Percentiles rank a stretch among this genome's conserved stretches.
Evolutionary conservation across 2,888 invertebrate species (phyloP).

Genomic region (Autographa pulchrina): DNA sequence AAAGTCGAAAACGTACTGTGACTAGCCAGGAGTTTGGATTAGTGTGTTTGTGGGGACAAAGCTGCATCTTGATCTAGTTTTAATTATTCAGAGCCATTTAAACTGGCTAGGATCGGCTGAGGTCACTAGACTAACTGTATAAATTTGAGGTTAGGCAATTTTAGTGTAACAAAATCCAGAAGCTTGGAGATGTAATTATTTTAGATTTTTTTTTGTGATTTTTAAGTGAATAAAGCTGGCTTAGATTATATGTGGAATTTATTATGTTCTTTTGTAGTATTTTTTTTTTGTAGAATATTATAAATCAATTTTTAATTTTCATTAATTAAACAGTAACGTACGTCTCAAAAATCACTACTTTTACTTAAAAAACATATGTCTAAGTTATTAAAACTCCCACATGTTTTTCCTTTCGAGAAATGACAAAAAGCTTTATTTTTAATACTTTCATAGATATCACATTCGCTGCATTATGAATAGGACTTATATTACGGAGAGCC

Average conservation of each 20-base stretch:
- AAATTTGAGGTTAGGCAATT: not conserved
- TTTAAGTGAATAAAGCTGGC: too few relatives aligned
- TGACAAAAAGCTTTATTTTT: conserved; percentile 13
- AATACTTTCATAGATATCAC: conserved; percentile 22
- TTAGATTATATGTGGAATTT: too few relatives aligned
- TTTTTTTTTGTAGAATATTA: too few relatives aligned
- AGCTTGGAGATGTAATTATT: too few relatives aligned
- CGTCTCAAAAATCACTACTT: not conserved
- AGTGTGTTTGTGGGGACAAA: conserved; percentile 4
- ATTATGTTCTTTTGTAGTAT: too few relatives aligned
- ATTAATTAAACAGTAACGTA: too few relatives aligned
- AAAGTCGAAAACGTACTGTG: not conserved
- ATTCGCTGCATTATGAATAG: conserved; percentile 30
- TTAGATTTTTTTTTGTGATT: too few relatives aligned
- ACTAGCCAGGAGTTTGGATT: not conserved
- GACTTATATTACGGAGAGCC: conserved; percentile 23
- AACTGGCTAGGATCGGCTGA: not conserved
- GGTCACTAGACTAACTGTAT: not conserved
- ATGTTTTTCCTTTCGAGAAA: not conserved
- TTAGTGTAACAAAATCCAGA: not conserved
- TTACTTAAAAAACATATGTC: not conserved
- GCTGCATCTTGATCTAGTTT: conserved; percentile 3
- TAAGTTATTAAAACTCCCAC: not conserved
- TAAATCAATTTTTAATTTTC: too few relatives aligned
- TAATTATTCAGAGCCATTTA: conserved; percentile 2